Conservation (phyloP, 2,888 invertebrate species). For the Drosophila emarginata region DNA sequence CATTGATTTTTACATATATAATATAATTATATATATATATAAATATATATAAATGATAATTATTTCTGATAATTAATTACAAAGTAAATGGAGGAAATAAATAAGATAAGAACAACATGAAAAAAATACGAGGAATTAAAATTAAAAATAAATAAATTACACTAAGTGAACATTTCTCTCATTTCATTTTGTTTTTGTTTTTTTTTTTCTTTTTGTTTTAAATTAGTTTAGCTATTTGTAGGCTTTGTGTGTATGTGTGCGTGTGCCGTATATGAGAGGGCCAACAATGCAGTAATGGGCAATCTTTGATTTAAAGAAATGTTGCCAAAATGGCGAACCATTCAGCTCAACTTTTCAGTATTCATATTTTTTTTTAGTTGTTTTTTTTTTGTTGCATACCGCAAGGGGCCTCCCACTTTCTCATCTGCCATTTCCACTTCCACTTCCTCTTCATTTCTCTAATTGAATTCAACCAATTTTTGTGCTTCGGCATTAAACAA, state of each 20-base stretch:
- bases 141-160: constrained; percentile 77
- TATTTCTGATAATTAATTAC: constrained; percentile 58
- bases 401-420: constrained; percentile 21
- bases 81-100: constrained; percentile 59
- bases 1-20: constrained; percentile 1
- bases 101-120: constrained; percentile 25
- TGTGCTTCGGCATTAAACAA: constrained; percentile 72
- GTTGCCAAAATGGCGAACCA: neutral
- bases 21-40: constrained; percentile 2
- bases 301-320: neutral
- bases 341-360: constrained; percentile 5
- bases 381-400: constrained; percentile 38
- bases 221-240: constrained; percentile 56
- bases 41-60: constrained; percentile 18
- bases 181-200: constrained; percentile 47
- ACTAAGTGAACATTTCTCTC: constrained; percentile 69
- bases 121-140: constrained; percentile 59
- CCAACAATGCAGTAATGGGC: constrained; percentile 29
- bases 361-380: constrained; percentile 10
- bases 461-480: constrained; percentile 58
- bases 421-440: constrained; percentile 25
- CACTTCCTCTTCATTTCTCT: constrained; percentile 31
- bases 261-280: constrained; percentile 24
- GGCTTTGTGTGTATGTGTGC: constrained; percentile 17
- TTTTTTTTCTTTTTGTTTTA: constrained; percentile 43